Evolutionary conservation across 2,113 vertebrate species (phyloP).

Genomic region (Seriola aureovittata): DNA sequence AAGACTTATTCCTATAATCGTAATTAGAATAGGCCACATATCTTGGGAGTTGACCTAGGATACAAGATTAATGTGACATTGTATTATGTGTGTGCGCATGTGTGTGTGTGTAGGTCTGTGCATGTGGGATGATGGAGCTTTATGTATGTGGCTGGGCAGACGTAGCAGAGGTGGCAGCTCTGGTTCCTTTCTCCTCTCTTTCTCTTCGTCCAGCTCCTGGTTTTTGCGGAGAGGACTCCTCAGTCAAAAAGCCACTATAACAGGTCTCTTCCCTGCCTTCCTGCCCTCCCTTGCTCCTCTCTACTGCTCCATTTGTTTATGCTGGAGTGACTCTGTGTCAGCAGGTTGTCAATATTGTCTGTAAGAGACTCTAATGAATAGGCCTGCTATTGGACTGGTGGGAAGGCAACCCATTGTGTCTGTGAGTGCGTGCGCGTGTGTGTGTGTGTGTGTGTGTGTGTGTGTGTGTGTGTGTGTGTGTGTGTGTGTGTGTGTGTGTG

Average conservation of each 20-base stretch:
- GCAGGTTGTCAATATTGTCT: slow-evolving; percentile 81
- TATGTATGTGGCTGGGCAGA: slow-evolving; percentile 6
- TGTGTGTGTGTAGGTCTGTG: background rate
- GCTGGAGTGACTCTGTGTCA: slow-evolving; percentile 78
- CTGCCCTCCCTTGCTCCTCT: slow-evolving; percentile 35
- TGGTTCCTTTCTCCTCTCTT: slow-evolving; percentile 9
- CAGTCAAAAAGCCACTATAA: slow-evolving; percentile 50
- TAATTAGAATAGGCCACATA: slow-evolving; percentile 48
- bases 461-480: slow-evolving; percentile 49
- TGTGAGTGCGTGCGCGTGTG: slow-evolving; percentile 52
- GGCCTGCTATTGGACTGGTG: slow-evolving; percentile 78
- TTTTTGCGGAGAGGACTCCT: slow-evolving; percentile 24
- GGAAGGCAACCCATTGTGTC: slow-evolving; percentile 78
- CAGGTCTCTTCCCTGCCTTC: slow-evolving; percentile 45
- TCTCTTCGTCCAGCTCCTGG: slow-evolving; percentile 14
- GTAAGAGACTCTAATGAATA: slow-evolving; percentile 84
- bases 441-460: slow-evolving; percentile 32
- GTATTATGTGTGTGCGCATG: background rate
- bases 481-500: slow-evolving; percentile 38
- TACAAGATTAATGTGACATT: slow-evolving; percentile 42
- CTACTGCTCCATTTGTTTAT: slow-evolving; percentile 77
- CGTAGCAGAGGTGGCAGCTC: background rate
- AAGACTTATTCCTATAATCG: slow-evolving; percentile 43
- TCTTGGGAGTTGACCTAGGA: slow-evolving; percentile 32
- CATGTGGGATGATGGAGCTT: background rate